Evolutionary conservation across 2,888 invertebrate species (phyloP), one percentile per base, ranked within the genome.

Genomic region (Drosophila subquinaria): DNA sequence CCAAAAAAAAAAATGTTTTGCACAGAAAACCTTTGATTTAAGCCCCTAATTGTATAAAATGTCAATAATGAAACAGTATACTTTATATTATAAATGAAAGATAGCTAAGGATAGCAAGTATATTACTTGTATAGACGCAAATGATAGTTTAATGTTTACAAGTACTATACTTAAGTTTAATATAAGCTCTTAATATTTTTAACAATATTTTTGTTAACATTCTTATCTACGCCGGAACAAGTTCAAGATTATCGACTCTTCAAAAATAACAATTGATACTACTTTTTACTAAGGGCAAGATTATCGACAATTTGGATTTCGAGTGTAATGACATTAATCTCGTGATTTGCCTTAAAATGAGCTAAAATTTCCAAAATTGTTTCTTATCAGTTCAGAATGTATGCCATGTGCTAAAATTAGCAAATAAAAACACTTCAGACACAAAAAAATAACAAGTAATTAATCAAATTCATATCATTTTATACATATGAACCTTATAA

Each of bases 391-490:
- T 5, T 10, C 13, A 33, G 45, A 38, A 53, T 57, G 43, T 59
- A 69, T 55, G 56, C 42, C 60, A 70, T 17, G 10, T 62, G 35
- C 61, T 63, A 63, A 13, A 62, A 48, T 62, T 55, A 72, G 27
- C 30, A 38, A 47, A 20, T 40, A 35, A 47, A 60, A 57, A n/a
- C 17, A 64, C 43, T 40, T 42, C 0, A 50, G 4, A 20, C 20
- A 8, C 20, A 27, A 27, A 27, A 38, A 20, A 57, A 53, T 4
- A 55, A 35, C 27, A 59, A 73, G 13, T 61, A 36, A 57, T 62
- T 64, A 69, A 56, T 69, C 56, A 51, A 42, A 33, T 17, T 51
- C 66, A 36, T 68, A 63, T 51, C 48, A 68, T n/a, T 38, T 11
- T 27, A 30, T 23, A 4, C 4, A 23, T 30, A 50, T 47, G 20